Evolutionary conservation across 2,113 vertebrate genomes (phyloP).

Genomic region (Cricetomys ansorgei): DNA sequence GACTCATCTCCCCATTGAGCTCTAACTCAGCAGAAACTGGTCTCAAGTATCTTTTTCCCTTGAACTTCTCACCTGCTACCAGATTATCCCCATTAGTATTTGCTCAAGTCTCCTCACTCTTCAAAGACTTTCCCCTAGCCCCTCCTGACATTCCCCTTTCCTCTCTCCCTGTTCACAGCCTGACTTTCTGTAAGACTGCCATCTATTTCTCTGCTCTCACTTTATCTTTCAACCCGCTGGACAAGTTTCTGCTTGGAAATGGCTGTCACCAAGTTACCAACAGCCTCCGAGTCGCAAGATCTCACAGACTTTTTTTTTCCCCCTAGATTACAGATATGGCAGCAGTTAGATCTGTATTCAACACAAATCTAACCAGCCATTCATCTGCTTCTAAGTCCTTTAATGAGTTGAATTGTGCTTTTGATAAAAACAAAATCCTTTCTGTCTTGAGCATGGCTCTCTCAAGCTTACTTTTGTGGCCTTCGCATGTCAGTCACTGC

Average conservation of each 20-base stretch:
- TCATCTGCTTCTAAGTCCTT: neutral
- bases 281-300: neutral
- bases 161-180: neutral
- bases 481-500: no score
- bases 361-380: neutral
- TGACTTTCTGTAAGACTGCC: neutral
- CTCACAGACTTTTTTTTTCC: neutral
- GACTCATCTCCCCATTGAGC: no score
- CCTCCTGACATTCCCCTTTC: neutral
- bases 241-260: neutral
- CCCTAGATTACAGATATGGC: neutral
- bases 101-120: neutral
- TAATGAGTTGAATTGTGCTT: neutral
- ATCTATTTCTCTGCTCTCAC: neutral
- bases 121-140: neutral
- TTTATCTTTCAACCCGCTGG: neutral
- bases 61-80: neutral
- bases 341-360: neutral
- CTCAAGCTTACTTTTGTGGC: neutral
- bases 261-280: neutral
- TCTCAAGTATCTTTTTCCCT: neutral
- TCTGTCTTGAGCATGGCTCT: neutral
- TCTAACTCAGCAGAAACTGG: neutral
- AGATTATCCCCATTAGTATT: neutral
- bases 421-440: neutral